Evolutionary conservation across 2,888 invertebrate genomes (phyloP), one percentile per base, ranked within the genome.

Genomic region (Pterobdella sp.): DNA sequence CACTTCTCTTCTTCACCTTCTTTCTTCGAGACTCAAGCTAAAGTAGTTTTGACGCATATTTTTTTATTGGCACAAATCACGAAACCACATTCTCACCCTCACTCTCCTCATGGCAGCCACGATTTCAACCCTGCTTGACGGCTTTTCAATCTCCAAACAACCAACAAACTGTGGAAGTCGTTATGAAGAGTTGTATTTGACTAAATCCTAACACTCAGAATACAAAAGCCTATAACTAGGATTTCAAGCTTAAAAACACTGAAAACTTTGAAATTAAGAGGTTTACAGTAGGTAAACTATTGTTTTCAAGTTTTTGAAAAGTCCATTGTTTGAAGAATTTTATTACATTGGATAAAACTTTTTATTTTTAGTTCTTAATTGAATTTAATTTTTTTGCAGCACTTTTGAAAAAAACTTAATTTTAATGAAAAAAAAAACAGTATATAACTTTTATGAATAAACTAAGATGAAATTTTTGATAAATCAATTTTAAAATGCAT

Each of bases 21-120:
- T 93, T 93, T 79, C 95, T 91, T 87, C 97, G 97, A 87, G 95
- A 97, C 86, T 98, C 97, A 86, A 95, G 95, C 95, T 97, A 88
- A 76, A 88, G 88, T 79, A 77, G 69, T 14, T 1, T 64, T 26
- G 1, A n/a, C 29, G 1, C n/a, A n/a, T n/a, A n/a, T n/a, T n/a
- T n/a, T n/a, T n/a, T n/a, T n/a, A n/a, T n/a, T n/a, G n/a, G n/a
- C n/a, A n/a, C n/a, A n/a, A n/a, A n/a, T n/a, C n/a, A n/a, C n/a
- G n/a, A n/a, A n/a, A n/a, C n/a, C 14, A 69, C n/a, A 64, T 26
- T 34, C 90, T 91, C 86, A 96, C 96, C 84, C 97, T 89, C 84
- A 97, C 96, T 81, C 94, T 88, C 76, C 97, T 90, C 97, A 98
- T 98, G 77, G 97, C 96, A 76, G 96, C 94, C 74, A 98, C 97